phyloP scores from a whole-genome alignment of 2,888 invertebrate genomes.

The Ochropleura leucogaster region DNA sequence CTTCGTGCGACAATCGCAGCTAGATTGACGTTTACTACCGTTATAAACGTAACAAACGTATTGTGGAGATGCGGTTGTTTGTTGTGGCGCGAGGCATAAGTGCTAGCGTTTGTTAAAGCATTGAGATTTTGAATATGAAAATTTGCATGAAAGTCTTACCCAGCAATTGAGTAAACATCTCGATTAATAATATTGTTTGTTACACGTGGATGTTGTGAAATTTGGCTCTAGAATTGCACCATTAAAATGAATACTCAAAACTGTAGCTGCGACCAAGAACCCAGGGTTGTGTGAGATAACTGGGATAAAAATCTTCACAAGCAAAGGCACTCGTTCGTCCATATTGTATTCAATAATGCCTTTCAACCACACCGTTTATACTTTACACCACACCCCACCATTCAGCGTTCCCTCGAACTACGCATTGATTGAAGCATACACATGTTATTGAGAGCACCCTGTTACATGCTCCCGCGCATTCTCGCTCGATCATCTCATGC shows the following conservation, averaged over 20 bases:
- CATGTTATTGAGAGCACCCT: conserved; percentile 58
- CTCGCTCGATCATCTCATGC: conserved; percentile 33
- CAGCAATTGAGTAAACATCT: neutral
- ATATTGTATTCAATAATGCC: neutral
- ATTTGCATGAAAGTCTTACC: neutral
- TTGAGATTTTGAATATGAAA: neutral
- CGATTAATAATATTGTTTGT: neutral
- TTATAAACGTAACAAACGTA: conserved; percentile 77
- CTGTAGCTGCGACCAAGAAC: neutral
- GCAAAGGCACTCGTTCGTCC: neutral
- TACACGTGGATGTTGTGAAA: neutral
- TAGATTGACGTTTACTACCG: conserved; percentile 81
- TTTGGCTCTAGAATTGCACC: neutral
- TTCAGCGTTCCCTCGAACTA: conserved; percentile 36
- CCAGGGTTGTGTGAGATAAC: no score
- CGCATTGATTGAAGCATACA: conserved; percentile 52
- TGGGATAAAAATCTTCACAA: neutral
- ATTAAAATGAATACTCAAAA: neutral
- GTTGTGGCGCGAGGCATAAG: conserved; percentile 16
- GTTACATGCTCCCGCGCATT: conserved; percentile 52
- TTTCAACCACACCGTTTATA: neutral
- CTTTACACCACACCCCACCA: conserved; percentile 34
- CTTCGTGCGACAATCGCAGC: conserved; percentile 64
- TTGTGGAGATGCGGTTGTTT: conserved; percentile 64
- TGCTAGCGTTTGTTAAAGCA: neutral